phyloP scores from a whole-genome alignment of 2,888 invertebrate species.

The Harmothoe impar region DNA sequence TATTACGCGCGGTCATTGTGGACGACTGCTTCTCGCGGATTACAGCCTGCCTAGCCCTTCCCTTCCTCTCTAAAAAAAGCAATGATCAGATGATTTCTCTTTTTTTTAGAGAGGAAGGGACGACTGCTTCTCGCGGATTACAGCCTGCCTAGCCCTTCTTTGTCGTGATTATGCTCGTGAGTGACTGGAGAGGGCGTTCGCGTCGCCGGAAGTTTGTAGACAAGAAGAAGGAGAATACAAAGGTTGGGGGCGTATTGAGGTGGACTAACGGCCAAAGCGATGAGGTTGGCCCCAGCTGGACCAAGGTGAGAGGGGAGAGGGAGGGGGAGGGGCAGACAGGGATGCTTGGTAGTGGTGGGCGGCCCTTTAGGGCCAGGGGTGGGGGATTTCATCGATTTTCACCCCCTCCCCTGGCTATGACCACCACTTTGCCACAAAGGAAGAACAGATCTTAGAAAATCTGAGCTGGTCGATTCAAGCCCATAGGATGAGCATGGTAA shows the following conservation, averaged over 20 bases:
- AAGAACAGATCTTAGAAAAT: conserved; percentile 35
- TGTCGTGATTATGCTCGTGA: conserved; percentile 5
- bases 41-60: not conserved
- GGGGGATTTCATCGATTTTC: conserved; percentile 16
- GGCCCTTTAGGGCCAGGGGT: conserved; percentile 15
- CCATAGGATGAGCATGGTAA: not conserved
- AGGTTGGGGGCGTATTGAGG: not conserved
- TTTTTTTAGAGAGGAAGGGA: too few species aligned
- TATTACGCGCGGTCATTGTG: conserved; percentile 5
- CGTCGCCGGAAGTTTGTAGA: conserved; percentile 25
- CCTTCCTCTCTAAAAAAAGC: too few species aligned
- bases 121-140: not conserved
- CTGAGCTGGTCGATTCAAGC: conserved; percentile 5
- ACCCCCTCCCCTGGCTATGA: not conserved
- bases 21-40: not conserved
- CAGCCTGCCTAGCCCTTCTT: not conserved
- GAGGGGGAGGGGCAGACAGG: too few species aligned
- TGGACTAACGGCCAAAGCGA: not conserved
- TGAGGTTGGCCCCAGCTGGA: not conserved
- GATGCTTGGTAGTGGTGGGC: not conserved
- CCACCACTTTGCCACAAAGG: conserved; percentile 39
- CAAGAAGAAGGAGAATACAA: not conserved
- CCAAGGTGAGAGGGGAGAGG: not conserved
- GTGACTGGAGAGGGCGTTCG: conserved; percentile 25
- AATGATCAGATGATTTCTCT: too few species aligned